phyloP scores from a whole-genome alignment of 1,140 invertebrate genomes.

The Solenopsis fugax region DNA sequence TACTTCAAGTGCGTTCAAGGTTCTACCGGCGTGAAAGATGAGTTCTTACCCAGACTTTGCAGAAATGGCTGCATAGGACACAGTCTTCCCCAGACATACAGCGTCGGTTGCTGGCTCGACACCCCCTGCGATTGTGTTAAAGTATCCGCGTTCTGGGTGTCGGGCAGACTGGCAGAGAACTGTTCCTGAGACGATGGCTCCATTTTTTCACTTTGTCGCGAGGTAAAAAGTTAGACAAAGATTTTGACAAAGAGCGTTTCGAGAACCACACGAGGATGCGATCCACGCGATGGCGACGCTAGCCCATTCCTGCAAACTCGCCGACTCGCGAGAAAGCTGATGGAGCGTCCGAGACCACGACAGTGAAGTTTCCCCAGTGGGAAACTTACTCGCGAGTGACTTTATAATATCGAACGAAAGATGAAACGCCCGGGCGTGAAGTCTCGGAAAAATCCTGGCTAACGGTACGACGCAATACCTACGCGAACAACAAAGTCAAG shows the following conservation, averaged over 20 bases:
- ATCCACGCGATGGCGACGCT: neutral
- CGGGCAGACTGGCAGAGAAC: constrained; percentile 72
- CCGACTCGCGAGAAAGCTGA: neutral
- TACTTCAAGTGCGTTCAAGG: no score
- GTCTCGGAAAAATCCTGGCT: no score
- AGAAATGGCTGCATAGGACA: constrained; percentile 65
- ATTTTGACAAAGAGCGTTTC: neutral
- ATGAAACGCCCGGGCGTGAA: neutral
- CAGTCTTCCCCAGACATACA: constrained; percentile 77
- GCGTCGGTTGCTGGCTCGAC: constrained; percentile 31
- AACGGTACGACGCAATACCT: no score
- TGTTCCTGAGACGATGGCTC: constrained; percentile 35
- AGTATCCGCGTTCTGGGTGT: constrained; percentile 77
- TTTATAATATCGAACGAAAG: neutral
- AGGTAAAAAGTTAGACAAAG: neutral
- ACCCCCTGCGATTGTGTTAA: constrained; percentile 74
- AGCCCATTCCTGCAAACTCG: neutral
- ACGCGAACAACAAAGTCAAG: no score
- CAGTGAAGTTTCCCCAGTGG: neutral
- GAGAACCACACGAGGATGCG: neutral
- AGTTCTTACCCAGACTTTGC: constrained; percentile 74
- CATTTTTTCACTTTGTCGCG: constrained; percentile 5
- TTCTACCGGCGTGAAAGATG: neutral
- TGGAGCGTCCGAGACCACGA: no score
- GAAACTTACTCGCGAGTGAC: neutral